phyloP scores from a whole-genome alignment of 2,888 invertebrate genomes.

The Ypsolopha scabrella region DNA sequence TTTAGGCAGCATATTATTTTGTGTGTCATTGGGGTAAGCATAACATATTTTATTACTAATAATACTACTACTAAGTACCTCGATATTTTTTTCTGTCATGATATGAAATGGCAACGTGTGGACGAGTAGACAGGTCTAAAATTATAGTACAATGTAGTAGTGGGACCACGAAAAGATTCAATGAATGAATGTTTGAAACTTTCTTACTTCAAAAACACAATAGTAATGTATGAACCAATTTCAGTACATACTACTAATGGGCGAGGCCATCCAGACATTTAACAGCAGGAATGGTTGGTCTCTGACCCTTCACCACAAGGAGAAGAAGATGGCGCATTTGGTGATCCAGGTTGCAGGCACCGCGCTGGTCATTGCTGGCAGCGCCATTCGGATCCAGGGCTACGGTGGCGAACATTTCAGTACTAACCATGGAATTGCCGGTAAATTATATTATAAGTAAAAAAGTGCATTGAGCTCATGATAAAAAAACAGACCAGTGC shows the following conservation, averaged over 20 bases:
- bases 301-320: not conserved
- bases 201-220: too few relatives aligned
- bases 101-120: too few relatives aligned
- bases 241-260: slow-evolving; percentile 10
- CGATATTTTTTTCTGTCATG: too few relatives aligned
- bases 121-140: too few relatives aligned
- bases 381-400: slow-evolving; percentile 4
- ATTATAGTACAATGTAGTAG: too few relatives aligned
- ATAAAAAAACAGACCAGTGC: too few relatives aligned
- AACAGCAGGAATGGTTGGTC: slow-evolving; percentile 6
- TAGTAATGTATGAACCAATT: not conserved
- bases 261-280: slow-evolving; percentile 6
- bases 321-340: slow-evolving; percentile 7
- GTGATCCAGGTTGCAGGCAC: slow-evolving; percentile 6
- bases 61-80: too few relatives aligned
- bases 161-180: too few relatives aligned
- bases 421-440: slow-evolving; percentile 9
- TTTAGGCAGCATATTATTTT: slow-evolving; percentile 8
- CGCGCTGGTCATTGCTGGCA: slow-evolving; percentile 6
- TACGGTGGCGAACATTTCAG: not conserved
- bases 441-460: slow-evolving; percentile 3
- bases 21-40: slow-evolving; percentile 8
- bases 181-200: too few relatives aligned
- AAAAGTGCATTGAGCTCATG: too few relatives aligned
- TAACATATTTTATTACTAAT: not conserved